phyloP scores from a whole-genome alignment of 2,797 vertebrate genomes.

The Hippoglossus hippoglossus region DNA sequence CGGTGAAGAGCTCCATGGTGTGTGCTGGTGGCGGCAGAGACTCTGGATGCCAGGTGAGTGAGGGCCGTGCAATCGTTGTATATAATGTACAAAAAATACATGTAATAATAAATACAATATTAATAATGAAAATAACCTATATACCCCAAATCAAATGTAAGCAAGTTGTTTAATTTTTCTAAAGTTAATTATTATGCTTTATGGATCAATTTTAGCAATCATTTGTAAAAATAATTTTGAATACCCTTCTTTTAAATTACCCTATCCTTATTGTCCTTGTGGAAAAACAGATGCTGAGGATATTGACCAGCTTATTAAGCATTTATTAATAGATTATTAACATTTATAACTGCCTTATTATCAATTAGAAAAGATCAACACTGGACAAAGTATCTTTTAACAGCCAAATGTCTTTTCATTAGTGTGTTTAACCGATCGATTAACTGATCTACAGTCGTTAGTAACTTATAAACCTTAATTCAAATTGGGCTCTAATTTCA shows the following conservation, averaged over 20 bases:
- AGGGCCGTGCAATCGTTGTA: neutral
- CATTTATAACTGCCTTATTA: neutral
- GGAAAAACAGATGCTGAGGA: too few species aligned
- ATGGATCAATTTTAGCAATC: too few species aligned
- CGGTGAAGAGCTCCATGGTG: conserved; percentile 89
- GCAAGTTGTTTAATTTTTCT: too few species aligned
- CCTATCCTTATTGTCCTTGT: too few species aligned
- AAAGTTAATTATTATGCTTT: too few species aligned
- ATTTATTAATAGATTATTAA: neutral
- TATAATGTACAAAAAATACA: too few species aligned
- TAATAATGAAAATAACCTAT: too few species aligned
- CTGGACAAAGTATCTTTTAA: neutral
- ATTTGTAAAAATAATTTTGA: too few species aligned
- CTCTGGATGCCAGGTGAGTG: conserved; percentile 89
- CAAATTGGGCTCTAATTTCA: neutral
- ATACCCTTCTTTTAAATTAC: too few species aligned
- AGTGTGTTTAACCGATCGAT: neutral
- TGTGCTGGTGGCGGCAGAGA: conserved; percentile 87
- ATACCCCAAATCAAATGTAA: too few species aligned
- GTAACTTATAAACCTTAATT: too few species aligned
- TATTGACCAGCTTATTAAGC: neutral
- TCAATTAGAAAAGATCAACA: neutral
- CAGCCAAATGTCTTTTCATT: neutral
- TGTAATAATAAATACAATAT: too few species aligned
- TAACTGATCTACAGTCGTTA: neutral